Base-by-base conservation (phyloP, 2,888 invertebrate species). In the Erebia ligea region DNA sequence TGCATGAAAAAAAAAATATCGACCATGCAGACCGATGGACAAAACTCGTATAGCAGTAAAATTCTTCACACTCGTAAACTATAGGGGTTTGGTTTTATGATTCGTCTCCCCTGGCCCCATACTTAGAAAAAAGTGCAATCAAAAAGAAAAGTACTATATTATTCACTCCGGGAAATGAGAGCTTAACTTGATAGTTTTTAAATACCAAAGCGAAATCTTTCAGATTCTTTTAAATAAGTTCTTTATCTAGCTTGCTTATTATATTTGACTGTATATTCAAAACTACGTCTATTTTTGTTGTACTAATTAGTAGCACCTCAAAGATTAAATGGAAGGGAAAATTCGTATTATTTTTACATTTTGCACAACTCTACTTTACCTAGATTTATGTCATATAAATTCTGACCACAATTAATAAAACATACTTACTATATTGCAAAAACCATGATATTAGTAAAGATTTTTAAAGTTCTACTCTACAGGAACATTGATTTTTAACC, bases 61-160 rank as follows among this genome's bases (percentile, higher is more conserved):
- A 86, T 83, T 83, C 81, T 81, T 80, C 81, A 84, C 83, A 82
- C 85, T 88, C 91, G 87, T 92, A 91, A 91, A 91, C 85, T 91
- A 90, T 90, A 88, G 87, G 85, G 86, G 86, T 86, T 92, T 92
- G 86, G 86, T 86, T 92, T 92, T 92, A 92, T 92, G 92, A 91
- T 90, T 91, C 92, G 92, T 91, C 87, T 89, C 79, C 80, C 79
- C 78, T 88, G 89, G 90, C 89, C 89, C 88, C 81, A 76, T 74
- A 76, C 61, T 73, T 66, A 72, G 70, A 69, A 76, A 72, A 64
- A 34, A 45, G 86, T 88, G 89, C 83, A 80, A 79, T 84, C 79
- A 79, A 75, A 80, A 74, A 77, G 81, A 78, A 81, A 82, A 74
- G 48, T 61, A 42, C 19, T 67, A 61, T n/a, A n/a, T 42, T 62